Conservation (phyloP, 2,113 vertebrate genomes). For the Crotophaga sulcirostris region DNA sequence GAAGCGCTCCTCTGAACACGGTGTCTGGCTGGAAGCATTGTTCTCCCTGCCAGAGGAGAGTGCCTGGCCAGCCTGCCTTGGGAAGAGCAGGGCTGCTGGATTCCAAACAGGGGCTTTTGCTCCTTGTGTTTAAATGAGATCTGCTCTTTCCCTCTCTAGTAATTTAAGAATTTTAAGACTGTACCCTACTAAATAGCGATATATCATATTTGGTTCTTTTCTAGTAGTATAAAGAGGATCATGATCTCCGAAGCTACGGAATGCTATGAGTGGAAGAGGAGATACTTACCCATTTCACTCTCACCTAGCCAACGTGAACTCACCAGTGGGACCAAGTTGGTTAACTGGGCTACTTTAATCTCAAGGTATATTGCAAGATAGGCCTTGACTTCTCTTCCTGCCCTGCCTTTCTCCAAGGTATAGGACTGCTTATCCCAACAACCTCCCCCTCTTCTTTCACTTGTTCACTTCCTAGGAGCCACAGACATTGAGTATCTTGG, state of each 20-base stretch:
- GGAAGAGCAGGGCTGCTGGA: not conserved
- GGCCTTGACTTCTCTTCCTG: not conserved
- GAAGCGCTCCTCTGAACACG: not conserved
- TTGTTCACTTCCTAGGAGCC: not conserved
- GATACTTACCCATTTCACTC: accelerated
- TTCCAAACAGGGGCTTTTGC: not conserved
- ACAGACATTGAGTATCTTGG: not conserved
- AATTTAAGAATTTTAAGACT: too few species aligned
- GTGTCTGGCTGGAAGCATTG: not conserved
- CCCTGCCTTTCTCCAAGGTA: not conserved
- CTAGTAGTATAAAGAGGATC: not conserved
- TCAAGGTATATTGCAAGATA: not conserved
- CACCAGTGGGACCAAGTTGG: not conserved
- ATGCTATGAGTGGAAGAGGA: not conserved
- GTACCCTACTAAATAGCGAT: not conserved
- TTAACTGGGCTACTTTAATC: not conserved
- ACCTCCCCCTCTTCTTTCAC: not conserved
- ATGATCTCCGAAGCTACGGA: not conserved
- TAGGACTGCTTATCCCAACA: not conserved
- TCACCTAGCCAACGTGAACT: not conserved
- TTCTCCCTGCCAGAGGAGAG: not conserved
- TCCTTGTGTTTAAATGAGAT: not conserved
- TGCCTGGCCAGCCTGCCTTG: not conserved
- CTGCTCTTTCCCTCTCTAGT: not conserved
- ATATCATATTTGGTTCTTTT: not conserved